Evolutionary conservation across 2,888 invertebrate genomes (phyloP), one percentile per base, ranked within the genome.

Genomic region (Epinotia bilunana): DNA sequence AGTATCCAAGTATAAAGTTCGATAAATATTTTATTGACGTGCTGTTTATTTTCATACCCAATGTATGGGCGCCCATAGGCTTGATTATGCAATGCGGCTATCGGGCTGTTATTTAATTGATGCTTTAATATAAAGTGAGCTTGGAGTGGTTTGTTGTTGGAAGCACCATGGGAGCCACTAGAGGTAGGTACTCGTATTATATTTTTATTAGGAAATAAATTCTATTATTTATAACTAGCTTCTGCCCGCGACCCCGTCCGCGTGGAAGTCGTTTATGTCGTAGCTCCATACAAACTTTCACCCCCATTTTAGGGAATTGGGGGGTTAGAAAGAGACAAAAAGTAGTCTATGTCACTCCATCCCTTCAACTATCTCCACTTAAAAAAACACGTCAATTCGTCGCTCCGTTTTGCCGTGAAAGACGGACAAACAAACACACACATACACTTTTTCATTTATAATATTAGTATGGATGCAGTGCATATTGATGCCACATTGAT

Each of bases 51-150:
- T 75, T 75, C 57, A 75, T 62, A 67, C 55, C 20, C 53, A 55
- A 72, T 61, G 72, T 75, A 70, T 77, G 70, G 58, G 64, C 74
- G 58, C 49, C 23, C 69, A 69, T 78, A 78, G 65, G 58, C 81
- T 81, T 83, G 82, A 83, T 84, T 85, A 82, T 84, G 85, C 85
- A 85, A 84, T 78, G 73, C 76, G 78, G 73, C 82, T 86, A 83
- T 84, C 84, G 83, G 75, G 77, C 77, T 78, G 78, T 78, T 81
- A 83, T 85, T 86, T 84, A 82, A 81, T 80, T 78, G 77, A 80
- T 79, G 79, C 79, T 77, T 77, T 79, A 78, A 77, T 83, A 80
- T 80, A 80, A 83, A 82, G 79, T 82, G 80, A 81, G 80, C 80
- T 80, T 81, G 81, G 81, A 86, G 84, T 86, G 82, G 79, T 80